Evolutionary conservation across 2,888 invertebrate species (phyloP).

Genomic region (Sepioteuthis lessoniana): DNA sequence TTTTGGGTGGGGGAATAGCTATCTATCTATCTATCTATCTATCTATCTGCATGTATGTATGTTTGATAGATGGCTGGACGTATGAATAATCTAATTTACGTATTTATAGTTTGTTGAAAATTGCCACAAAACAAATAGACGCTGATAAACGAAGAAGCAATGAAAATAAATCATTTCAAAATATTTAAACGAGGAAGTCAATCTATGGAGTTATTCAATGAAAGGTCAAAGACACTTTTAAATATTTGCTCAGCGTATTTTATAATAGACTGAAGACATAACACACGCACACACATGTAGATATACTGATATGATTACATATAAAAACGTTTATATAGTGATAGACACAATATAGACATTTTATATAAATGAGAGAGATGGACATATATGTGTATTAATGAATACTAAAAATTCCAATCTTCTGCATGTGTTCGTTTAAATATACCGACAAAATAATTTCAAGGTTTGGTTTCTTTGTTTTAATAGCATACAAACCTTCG

Average conservation of each 20-base stretch:
- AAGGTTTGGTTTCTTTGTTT: too few relatives aligned
- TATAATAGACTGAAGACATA: background rate
- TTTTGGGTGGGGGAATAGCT: too few relatives aligned
- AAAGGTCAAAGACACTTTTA: background rate
- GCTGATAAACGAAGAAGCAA: background rate
- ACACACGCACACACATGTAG: background rate
- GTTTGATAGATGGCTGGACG: background rate
- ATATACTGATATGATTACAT: background rate
- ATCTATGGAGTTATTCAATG: background rate
- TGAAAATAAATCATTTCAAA: conserved; percentile 33
- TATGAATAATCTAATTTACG: background rate
- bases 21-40: too few relatives aligned
- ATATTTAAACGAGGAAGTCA: background rate
- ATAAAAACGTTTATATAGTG: background rate
- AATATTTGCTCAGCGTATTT: background rate
- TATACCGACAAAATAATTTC: too few relatives aligned
- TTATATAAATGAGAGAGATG: too few relatives aligned
- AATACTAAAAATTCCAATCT: too few relatives aligned
- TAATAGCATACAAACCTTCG: too few relatives aligned
- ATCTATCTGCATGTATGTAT: background rate
- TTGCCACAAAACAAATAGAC: background rate
- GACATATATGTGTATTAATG: too few relatives aligned
- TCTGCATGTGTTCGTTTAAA: too few relatives aligned
- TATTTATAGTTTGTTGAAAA: background rate
- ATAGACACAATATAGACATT: background rate